phyloP scores from a whole-genome alignment of 2,113 vertebrate species.

The Alexandromys fortis region DNA sequence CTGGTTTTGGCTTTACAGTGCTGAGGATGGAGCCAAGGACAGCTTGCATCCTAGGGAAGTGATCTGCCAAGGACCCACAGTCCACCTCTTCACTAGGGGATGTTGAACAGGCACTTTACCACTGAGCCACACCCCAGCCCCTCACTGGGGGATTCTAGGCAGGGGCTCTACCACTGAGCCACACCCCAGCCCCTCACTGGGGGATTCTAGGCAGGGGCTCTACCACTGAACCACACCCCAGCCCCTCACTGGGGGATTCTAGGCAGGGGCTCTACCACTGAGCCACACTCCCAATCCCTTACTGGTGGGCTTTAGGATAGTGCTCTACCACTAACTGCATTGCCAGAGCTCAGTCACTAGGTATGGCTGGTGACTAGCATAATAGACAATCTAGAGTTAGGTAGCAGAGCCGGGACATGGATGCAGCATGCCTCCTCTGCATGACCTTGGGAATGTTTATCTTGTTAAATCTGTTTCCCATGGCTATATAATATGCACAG shows the following conservation, averaged over 20 bases:
- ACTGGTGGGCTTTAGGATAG: not conserved
- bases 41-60: not conserved
- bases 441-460: not conserved
- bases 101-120: not conserved
- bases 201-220: not conserved
- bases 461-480: not conserved
- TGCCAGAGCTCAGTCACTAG: not conserved
- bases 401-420: not conserved
- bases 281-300: not conserved
- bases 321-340: not conserved
- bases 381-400: not conserved
- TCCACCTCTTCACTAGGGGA: no score
- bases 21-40: not conserved
- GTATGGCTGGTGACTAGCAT: not conserved
- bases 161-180: not conserved
- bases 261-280: not conserved
- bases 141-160: no score
- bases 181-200: not conserved
- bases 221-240: not conserved
- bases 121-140: not conserved
- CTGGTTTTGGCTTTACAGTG: not conserved
- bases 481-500: not conserved
- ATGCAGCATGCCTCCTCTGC: not conserved
- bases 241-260: not conserved
- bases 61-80: not conserved